phyloP scores from a whole-genome alignment of 2,888 invertebrate genomes.

The Eilema depressum region DNA sequence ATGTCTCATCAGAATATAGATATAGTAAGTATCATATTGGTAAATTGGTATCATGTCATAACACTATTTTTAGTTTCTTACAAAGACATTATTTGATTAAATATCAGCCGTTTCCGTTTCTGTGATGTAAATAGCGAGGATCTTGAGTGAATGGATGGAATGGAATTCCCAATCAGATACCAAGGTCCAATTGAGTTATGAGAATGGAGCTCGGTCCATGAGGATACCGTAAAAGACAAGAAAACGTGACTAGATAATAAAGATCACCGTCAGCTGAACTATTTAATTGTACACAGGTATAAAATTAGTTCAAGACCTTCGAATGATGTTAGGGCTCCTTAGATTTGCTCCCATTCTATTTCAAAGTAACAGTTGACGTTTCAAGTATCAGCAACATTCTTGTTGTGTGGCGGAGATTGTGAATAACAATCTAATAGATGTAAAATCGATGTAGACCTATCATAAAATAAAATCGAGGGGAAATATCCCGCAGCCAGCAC shows the following conservation, averaged over 20 bases:
- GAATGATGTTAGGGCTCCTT: constrained; percentile 24
- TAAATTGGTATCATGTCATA: too few relatives aligned
- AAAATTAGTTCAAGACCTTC: constrained; percentile 30
- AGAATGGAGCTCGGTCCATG: constrained; percentile 45
- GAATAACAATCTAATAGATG: neutral
- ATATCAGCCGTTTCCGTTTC: neutral
- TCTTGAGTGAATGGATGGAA: constrained; percentile 50
- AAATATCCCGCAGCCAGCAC: too few relatives aligned
- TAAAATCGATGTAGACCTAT: too few relatives aligned
- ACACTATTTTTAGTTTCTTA: too few relatives aligned
- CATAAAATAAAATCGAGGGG: too few relatives aligned
- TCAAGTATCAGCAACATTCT: too few relatives aligned
- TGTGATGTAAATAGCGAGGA: constrained; percentile 22
- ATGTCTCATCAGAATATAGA: too few relatives aligned
- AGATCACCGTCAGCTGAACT: constrained; percentile 44
- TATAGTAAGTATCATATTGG: too few relatives aligned
- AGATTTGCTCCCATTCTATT: constrained; percentile 31
- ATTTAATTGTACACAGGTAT: constrained; percentile 51
- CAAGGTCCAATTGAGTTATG: constrained; percentile 54
- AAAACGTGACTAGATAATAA: constrained; percentile 59
- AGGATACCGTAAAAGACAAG: constrained; percentile 50
- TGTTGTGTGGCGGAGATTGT: too few relatives aligned
- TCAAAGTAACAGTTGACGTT: neutral
- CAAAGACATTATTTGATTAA: too few relatives aligned
- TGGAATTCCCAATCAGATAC: constrained; percentile 48